These are phyloP conservation scores for Platypus cylindrus DNA, from an alignment of 2,888 invertebrate species.

Conservation along the genomic window DNA sequence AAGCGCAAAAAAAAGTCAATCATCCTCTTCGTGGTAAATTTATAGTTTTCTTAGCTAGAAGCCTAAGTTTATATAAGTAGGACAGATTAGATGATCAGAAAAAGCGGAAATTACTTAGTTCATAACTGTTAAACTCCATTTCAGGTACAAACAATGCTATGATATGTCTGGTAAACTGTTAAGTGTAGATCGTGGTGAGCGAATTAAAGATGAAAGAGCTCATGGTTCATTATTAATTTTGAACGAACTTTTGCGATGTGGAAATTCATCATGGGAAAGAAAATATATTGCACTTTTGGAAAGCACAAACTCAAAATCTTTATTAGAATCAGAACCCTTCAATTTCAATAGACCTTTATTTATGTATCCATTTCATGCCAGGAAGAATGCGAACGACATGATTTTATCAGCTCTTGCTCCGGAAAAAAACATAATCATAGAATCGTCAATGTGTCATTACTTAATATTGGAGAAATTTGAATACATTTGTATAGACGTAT, in stretches of 20 bases:
- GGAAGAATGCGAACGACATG: conserved; percentile 27
- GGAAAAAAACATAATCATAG: conserved; percentile 52
- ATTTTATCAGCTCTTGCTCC: conserved; percentile 39
- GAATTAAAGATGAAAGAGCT: conserved; percentile 76
- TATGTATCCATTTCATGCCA: conserved; percentile 37
- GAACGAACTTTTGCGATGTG: conserved; percentile 85
- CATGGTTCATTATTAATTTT: conserved; percentile 87
- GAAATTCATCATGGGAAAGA: conserved; percentile 78
- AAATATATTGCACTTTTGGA: conserved; percentile 61
- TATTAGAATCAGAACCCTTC: conserved; percentile 27
- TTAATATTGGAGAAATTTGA: conserved; percentile 75
- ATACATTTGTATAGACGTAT: conserved; percentile 62
- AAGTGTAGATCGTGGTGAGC: conserved; percentile 59
- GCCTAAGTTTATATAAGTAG: too few species aligned
- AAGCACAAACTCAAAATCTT: conserved; percentile 28
- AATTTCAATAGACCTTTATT: conserved; percentile 24
- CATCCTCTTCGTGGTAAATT: conserved; percentile 11
- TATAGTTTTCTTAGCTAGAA: too few species aligned
- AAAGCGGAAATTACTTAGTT: too few species aligned
- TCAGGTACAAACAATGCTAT: conserved; percentile 75
- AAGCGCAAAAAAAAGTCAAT: conserved; percentile 78
- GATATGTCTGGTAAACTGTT: conserved; percentile 76
- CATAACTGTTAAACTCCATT: too few species aligned
- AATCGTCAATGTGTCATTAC: conserved; percentile 76
- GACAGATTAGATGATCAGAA: too few species aligned